These are phyloP conservation scores for Hyppa rectilinea DNA, from an alignment of 2,888 invertebrate species.

Conservation along the genomic window DNA sequence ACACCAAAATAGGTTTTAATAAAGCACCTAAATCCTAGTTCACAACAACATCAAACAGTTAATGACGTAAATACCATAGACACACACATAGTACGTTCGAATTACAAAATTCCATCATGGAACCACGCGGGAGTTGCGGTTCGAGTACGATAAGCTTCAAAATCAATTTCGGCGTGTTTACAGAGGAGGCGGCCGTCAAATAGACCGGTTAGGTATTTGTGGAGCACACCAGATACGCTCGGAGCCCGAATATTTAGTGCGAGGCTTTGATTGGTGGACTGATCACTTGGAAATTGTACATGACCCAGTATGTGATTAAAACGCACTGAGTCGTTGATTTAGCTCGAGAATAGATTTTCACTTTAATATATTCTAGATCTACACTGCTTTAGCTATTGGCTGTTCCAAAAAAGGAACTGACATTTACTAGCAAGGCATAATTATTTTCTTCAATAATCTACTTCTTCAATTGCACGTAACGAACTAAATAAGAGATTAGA, in stretches of 20 bases:
- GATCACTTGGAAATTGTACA: slow-evolving; percentile 61
- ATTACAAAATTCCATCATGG: slow-evolving; percentile 75
- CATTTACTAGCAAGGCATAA: neutral
- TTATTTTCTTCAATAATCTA: neutral
- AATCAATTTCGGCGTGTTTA: slow-evolving; percentile 86
- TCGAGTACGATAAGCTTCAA: slow-evolving; percentile 81
- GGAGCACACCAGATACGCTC: slow-evolving; percentile 54
- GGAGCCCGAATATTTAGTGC: slow-evolving; percentile 61
- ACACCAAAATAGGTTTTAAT: slow-evolving; percentile 10
- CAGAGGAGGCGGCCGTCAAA: slow-evolving; percentile 77
- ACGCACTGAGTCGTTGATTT: slow-evolving; percentile 24
- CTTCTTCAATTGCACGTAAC: neutral
- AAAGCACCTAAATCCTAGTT: slow-evolving; percentile 26
- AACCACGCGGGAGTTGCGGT: slow-evolving; percentile 56
- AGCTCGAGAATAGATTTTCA: slow-evolving; percentile 5
- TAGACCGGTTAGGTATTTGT: slow-evolving; percentile 73
- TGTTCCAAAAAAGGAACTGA: neutral
- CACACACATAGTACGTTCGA: slow-evolving; percentile 53
- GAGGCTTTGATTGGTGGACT: slow-evolving; percentile 59
- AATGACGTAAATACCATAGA: slow-evolving; percentile 55
- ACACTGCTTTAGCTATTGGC: neutral
- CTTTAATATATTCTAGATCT: neutral
- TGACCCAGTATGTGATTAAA: slow-evolving; percentile 45
- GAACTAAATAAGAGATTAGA: neutral
- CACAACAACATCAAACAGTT: slow-evolving; percentile 52